A percentile compares a stretch with the other conserved stretches of the same genome.
Evolutionary conservation across 1,140 invertebrate genomes (phyloP).

Genomic region (Chironomus striatipennis): DNA sequence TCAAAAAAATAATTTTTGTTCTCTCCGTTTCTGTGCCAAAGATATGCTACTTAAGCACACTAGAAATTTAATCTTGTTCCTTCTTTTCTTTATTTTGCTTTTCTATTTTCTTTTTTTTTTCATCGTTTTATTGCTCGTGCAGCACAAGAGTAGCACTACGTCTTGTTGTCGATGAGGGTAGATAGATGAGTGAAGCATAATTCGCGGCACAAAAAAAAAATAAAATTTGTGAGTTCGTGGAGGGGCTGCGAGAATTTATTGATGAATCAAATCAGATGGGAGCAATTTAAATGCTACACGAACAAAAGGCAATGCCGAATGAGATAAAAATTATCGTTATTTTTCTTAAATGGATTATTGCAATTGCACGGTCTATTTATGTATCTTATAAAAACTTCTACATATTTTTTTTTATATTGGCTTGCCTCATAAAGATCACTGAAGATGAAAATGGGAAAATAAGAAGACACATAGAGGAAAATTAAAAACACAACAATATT

Average conservation of each 20-base stretch:
- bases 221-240: background rate
- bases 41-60: background rate
- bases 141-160: background rate
- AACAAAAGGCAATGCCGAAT: constrained; percentile 15
- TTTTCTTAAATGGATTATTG: constrained; percentile 21
- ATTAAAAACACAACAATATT: constrained; percentile 10
- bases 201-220: background rate
- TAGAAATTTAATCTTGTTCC: constrained; percentile 20
- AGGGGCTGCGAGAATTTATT: constrained; percentile 16
- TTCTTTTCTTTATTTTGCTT: background rate
- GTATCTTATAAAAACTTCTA: background rate
- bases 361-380: constrained; percentile 23
- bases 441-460: background rate
- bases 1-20: background rate
- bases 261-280: constrained; percentile 22
- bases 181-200: background rate
- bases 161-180: background rate
- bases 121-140: background rate
- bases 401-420: background rate
- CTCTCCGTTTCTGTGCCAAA: no score
- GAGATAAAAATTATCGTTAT: constrained; percentile 23
- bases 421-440: background rate
- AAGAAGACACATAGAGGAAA: background rate
- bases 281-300: constrained; percentile 9
- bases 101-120: background rate